Conservation (phyloP, 1,140 invertebrate genomes). For the Acyrthosiphon pisum region DNA sequence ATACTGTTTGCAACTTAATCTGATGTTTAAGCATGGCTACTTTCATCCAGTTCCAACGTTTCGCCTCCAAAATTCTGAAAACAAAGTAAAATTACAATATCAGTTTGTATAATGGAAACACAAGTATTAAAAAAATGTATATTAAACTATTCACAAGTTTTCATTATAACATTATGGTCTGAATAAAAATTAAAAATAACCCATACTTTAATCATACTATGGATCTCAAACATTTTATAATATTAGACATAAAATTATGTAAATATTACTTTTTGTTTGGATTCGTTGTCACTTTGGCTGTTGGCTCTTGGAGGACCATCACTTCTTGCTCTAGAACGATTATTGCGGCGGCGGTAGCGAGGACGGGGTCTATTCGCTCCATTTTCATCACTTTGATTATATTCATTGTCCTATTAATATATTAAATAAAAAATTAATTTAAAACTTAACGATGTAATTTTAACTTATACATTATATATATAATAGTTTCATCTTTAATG, state of each 20-base stretch:
- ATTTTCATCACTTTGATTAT: conserved; percentile 54
- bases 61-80: conserved; percentile 54
- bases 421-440: not conserved
- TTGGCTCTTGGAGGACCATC: conserved; percentile 53
- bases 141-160: not conserved
- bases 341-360: conserved; percentile 47
- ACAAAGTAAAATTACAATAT: not conserved
- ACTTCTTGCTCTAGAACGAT: conserved; percentile 48
- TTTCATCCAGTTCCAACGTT: conserved; percentile 50
- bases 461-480: too few relatives aligned
- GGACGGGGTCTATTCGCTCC: conserved; percentile 43
- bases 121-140: not conserved
- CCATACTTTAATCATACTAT: not conserved
- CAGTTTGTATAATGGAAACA: not conserved
- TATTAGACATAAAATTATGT: not conserved
- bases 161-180: not conserved
- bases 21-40: conserved; percentile 50
- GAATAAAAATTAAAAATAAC: not conserved
- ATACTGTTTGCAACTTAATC: conserved; percentile 47
- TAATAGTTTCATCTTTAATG: too few relatives aligned
- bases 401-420: conserved; percentile 52
- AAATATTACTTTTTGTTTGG: conserved; percentile 51
- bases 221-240: not conserved
- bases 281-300: conserved; percentile 51
- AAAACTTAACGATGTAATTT: too few relatives aligned